A percentile compares a stretch with the other conserved stretches of the same genome.
Conservation (phyloP, 2,888 invertebrate species). For the Apamea crenata region DNA sequence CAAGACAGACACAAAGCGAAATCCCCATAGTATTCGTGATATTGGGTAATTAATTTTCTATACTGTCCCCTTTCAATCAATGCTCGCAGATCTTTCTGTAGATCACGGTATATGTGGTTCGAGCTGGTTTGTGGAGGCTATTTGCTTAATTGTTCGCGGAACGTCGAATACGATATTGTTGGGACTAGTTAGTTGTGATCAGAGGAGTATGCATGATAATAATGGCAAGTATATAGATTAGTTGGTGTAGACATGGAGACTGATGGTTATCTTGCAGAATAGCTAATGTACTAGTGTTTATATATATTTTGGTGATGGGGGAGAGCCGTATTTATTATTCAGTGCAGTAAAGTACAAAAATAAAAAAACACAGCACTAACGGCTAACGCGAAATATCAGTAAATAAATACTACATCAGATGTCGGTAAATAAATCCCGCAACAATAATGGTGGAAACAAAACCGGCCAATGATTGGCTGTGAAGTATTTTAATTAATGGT, state of each 20-base stretch:
- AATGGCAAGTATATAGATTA: not conserved
- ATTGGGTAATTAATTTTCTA: not conserved
- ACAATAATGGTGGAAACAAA: not conserved
- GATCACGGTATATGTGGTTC: not conserved
- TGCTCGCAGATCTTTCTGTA: constrained; percentile 1
- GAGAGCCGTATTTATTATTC: not conserved
- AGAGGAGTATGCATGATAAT: not conserved
- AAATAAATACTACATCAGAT: not conserved
- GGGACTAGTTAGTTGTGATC: not conserved
- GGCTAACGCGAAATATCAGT: not conserved
- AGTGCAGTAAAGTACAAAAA: not conserved
- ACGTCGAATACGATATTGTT: not conserved
- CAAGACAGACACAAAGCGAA: constrained; percentile 6
- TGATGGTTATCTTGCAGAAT: not conserved
- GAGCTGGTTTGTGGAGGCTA: not conserved
- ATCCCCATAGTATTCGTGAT: not conserved
- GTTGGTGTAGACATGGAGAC: not conserved
- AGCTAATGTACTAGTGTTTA: not conserved
- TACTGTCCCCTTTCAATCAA: constrained; percentile 17
- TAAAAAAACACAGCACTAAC: not conserved
- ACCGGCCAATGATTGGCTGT: not conserved
- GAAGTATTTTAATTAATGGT: not conserved
- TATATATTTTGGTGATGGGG: not conserved
- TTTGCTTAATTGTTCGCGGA: constrained; percentile 12
- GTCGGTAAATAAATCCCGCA: not conserved